A percentile compares a stretch with the other conserved stretches of the same genome.
Conservation (phyloP, 2,797 vertebrate species). For the Podargus strigoides region DNA sequence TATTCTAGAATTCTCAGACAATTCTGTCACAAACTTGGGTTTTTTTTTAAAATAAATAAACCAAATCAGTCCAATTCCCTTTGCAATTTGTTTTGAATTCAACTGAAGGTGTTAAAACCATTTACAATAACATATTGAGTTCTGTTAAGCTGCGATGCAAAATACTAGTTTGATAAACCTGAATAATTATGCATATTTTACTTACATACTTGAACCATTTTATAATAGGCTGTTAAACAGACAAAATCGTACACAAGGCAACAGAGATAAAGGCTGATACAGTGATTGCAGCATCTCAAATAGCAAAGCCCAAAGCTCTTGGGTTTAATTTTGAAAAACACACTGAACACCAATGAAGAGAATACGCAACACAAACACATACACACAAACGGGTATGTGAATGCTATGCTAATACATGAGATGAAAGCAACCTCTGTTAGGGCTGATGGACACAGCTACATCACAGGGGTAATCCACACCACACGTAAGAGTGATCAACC, state of each 20-base stretch:
- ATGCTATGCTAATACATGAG: background rate
- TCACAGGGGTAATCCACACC: accelerated
- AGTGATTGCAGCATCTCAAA: background rate
- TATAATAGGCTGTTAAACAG: background rate
- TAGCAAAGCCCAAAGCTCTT: background rate
- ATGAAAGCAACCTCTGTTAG: background rate
- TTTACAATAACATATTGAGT: background rate
- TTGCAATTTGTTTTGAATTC: background rate
- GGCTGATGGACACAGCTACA: background rate
- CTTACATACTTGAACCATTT: background rate
- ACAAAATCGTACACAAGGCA: background rate
- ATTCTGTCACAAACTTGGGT: background rate
- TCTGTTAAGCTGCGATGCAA: background rate
- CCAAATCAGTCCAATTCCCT: background rate
- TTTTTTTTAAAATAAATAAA: background rate
- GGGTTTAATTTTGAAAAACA: background rate
- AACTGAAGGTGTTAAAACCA: background rate
- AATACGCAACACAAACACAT: background rate
- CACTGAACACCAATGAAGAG: background rate
- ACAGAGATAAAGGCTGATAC: background rate
- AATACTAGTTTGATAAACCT: background rate
- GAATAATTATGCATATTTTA: background rate
- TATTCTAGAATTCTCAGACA: constrained; percentile 7
- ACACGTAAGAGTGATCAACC: accelerated
- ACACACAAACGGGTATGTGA: accelerated